Conservation (phyloP, 2,113 vertebrate genomes). For the Psittacula cyanocephala region DNA sequence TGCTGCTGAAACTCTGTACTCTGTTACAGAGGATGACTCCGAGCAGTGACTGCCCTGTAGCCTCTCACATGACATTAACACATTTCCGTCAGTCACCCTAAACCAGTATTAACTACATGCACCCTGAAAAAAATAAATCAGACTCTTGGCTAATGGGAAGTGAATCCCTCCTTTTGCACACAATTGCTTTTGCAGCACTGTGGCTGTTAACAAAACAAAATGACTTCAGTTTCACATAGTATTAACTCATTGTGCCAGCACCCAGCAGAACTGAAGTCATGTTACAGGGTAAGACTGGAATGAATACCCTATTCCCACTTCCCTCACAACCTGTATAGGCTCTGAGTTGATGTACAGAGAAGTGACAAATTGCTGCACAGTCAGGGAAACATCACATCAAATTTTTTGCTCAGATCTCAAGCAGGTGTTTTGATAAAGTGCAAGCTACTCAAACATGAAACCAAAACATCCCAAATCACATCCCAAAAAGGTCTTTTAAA, state of each 20-base stretch:
- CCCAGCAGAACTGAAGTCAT: not conserved
- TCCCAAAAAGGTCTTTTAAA: not conserved
- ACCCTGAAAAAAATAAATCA: not conserved
- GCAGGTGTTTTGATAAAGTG: not conserved
- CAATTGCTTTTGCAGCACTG: not conserved
- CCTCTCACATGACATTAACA: rapidly evolving
- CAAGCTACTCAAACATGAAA: not conserved
- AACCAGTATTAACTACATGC: not conserved
- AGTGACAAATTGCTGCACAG: not conserved
- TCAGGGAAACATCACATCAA: not conserved
- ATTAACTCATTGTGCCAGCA: not conserved
- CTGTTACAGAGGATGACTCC: rapidly evolving
- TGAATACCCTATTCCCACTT: not conserved
- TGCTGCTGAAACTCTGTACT: not conserved
- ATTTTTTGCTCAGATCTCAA: slow-evolving; percentile 2
- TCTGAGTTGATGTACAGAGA: not conserved
- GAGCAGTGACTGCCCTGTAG: not conserved
- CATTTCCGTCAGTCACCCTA: not conserved
- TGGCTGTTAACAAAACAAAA: not conserved
- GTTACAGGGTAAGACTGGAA: not conserved
- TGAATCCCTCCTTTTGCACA: not conserved
- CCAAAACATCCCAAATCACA: not conserved
- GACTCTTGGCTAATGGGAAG: not conserved
- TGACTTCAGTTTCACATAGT: not conserved
- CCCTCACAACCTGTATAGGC: not conserved